Conservation (phyloP, 2,113 vertebrate genomes). For the Plestiodon gilberti region DNA sequence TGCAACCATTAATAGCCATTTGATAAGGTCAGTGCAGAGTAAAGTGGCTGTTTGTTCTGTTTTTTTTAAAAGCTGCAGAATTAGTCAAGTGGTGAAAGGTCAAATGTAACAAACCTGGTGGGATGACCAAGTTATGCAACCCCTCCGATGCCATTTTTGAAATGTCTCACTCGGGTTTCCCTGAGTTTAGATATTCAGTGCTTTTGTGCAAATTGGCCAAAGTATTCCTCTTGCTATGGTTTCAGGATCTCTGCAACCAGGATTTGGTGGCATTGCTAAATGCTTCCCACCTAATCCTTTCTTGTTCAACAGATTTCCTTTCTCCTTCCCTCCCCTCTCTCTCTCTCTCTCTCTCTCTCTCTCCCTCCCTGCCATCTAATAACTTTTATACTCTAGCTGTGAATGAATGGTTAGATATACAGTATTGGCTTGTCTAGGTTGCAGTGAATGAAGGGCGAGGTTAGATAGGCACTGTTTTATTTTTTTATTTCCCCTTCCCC, state of each 20-base stretch:
- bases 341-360: no score
- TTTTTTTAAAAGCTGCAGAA: slow-evolving; percentile 20
- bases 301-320: no score
- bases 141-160: background rate
- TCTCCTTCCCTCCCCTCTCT: no score
- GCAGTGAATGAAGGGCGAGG: no score
- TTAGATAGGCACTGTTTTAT: no score
- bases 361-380: no score
- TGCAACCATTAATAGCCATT: slow-evolving; percentile 24
- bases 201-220: background rate
- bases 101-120: slow-evolving; percentile 21
- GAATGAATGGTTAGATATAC: no score
- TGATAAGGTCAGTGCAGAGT: slow-evolving; percentile 29
- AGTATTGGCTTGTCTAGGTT: no score
- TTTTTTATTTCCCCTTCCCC: no score
- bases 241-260: background rate
- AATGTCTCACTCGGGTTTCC: background rate
- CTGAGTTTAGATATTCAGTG: background rate
- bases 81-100: slow-evolving; percentile 6
- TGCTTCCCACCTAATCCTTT: background rate
- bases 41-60: slow-evolving; percentile 15
- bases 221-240: background rate
- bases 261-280: background rate
- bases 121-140: background rate
- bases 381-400: no score